A percentile compares a stretch with the other conserved stretches of the same genome.
phyloP scores from a whole-genome alignment of 2,888 invertebrate genomes.

The Molorchus minor region DNA sequence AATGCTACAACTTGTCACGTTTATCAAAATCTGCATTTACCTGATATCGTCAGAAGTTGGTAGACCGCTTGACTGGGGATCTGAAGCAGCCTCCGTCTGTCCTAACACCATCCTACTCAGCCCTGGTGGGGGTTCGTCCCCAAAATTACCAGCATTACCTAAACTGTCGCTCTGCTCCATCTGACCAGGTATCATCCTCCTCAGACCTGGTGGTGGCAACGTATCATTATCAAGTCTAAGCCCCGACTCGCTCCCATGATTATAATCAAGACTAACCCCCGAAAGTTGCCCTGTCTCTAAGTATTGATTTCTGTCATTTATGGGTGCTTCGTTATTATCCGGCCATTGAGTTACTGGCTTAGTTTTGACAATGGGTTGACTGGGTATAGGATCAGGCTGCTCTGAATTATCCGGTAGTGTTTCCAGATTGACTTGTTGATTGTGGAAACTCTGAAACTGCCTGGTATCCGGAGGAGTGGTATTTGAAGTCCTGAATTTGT shows the following conservation, averaged over 20 bases:
- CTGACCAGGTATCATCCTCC: constrained; percentile 73
- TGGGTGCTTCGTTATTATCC: constrained; percentile 72
- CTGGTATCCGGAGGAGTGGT: constrained; percentile 41
- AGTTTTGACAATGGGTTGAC: constrained; percentile 22
- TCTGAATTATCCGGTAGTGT: constrained; percentile 76
- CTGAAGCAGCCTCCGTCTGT: constrained; percentile 50
- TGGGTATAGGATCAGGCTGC: constrained; percentile 65
- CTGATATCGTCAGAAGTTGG: constrained; percentile 57
- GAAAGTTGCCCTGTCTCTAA: constrained; percentile 80
- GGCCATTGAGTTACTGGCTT: constrained; percentile 54
- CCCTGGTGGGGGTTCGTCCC: constrained; percentile 70
- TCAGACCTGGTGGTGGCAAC: constrained; percentile 71
- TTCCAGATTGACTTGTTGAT: constrained; percentile 70
- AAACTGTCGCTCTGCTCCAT: constrained; percentile 63
- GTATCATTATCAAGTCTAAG: constrained; percentile 56
- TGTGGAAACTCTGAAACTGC: constrained; percentile 55
- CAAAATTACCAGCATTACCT: constrained; percentile 27
- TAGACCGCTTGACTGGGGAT: constrained; percentile 36
- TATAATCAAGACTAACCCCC: constrained; percentile 61
- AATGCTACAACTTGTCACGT: too few species aligned
- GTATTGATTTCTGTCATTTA: constrained; percentile 79
- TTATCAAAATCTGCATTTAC: constrained; percentile 23
- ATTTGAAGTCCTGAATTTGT: constrained; percentile 44
- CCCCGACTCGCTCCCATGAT: constrained; percentile 7
- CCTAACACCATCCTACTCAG: constrained; percentile 74